Percentiles rank a stretch among this genome's conserved stretches.
phyloP scores from a whole-genome alignment of 2,888 invertebrate species.

The Apodemia zela region DNA sequence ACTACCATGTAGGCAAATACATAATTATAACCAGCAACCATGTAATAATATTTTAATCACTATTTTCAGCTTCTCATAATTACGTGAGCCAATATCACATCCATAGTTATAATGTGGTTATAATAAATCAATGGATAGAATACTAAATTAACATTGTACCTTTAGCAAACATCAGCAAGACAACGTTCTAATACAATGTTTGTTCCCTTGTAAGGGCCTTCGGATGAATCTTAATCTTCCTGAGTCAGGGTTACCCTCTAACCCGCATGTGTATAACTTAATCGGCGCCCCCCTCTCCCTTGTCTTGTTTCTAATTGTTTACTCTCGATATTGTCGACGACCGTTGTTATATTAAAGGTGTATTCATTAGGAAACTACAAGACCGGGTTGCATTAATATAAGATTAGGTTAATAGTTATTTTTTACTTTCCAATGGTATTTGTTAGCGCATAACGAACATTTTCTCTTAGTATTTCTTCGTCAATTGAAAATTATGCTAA shows the following conservation, averaged over 20 bases:
- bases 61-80: constrained; percentile 26
- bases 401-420: constrained; percentile 39
- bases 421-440: neutral
- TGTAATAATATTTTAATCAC: too few relatives aligned
- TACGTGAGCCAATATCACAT: constrained; percentile 40
- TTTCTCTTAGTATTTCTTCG: too few relatives aligned
- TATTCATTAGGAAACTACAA: constrained; percentile 47
- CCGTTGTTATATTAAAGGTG: constrained; percentile 46
- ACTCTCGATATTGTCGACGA: constrained; percentile 75
- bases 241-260: constrained; percentile 74
- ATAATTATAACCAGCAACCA: too few relatives aligned
- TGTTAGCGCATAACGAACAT: too few relatives aligned
- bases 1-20: neutral
- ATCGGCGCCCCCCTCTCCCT: constrained; percentile 63
- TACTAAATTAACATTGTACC: constrained; percentile 78
- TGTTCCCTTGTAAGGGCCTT: constrained; percentile 73
- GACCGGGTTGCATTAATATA: constrained; percentile 33
- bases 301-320: constrained; percentile 78
- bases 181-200: constrained; percentile 76
- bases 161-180: constrained; percentile 73
- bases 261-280: constrained; percentile 79
- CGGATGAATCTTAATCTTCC: constrained; percentile 77
- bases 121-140: constrained; percentile 69
- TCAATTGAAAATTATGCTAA: too few relatives aligned
- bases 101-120: constrained; percentile 51